Evolutionary conservation across 1,140 invertebrate genomes (phyloP).

Genomic region (Drosophila sturtevanti): DNA sequence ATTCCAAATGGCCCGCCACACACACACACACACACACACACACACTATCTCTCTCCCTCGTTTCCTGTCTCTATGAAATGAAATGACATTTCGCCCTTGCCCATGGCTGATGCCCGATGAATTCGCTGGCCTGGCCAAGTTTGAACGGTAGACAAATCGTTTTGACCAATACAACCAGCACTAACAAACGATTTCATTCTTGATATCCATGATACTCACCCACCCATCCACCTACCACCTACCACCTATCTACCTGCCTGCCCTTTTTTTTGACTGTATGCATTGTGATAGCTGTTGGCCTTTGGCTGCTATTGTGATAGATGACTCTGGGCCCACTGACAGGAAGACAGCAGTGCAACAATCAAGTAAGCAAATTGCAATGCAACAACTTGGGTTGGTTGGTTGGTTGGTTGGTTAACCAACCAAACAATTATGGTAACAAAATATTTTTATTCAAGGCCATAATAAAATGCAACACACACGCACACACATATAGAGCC

Average conservation of each 20-base stretch:
- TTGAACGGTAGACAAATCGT: slow-evolving; percentile 61
- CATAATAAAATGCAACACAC: slow-evolving; percentile 1
- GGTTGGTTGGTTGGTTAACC: not conserved
- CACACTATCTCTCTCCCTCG: not conserved
- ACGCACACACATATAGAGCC: slow-evolving; percentile 18
- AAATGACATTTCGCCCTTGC: slow-evolving; percentile 28
- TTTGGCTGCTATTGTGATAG: slow-evolving; percentile 35
- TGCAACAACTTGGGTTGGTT: slow-evolving; percentile 10
- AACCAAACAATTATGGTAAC: not conserved
- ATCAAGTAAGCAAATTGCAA: slow-evolving; percentile 24
- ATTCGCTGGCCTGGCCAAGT: slow-evolving; percentile 29
- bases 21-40: not conserved
- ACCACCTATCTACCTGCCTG: not conserved
- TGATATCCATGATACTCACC: not conserved
- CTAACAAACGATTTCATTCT: not conserved
- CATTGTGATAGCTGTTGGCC: slow-evolving; percentile 36
- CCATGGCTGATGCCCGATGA: slow-evolving; percentile 24
- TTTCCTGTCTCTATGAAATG: not conserved
- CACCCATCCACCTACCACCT: not conserved
- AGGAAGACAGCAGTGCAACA: slow-evolving; percentile 9
- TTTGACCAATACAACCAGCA: slow-evolving; percentile 14
- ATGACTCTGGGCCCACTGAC: slow-evolving; percentile 33
- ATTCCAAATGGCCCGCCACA: slow-evolving; percentile 2
- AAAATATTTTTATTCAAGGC: not conserved
- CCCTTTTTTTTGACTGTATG: slow-evolving; percentile 40